Base-by-base conservation (phyloP, 1,140 invertebrate species). In the Drosophila sucinea region DNA sequence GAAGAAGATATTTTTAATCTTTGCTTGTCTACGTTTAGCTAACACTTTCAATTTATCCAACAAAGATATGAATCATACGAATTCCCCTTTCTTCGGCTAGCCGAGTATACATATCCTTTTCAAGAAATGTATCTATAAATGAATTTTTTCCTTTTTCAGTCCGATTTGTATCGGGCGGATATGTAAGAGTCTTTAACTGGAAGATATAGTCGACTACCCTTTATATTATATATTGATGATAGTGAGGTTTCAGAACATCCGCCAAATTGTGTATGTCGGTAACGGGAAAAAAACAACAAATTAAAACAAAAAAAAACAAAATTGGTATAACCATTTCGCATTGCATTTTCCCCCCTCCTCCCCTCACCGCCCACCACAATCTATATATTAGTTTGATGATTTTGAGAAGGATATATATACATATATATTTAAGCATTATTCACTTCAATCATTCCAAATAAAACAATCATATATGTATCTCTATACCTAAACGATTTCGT, bases 401-500 rank as follows among this genome's bases (percentile, higher is more conserved):
- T 30, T 75, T 76, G 73, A 66, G 58, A 75, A 55, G 40, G 41
- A 63, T 69, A 62, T 32, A 56, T 8, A 47, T 44, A 47, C 40
- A 4, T 47, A 47, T 47, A 47, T 47, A 47, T 47, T 25, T 47
- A 51, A 27, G 25, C 54, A 60, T 40, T 70, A 77, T 81, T 57
- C 68, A 75, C 67, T 79, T 79, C 71, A 85, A 90, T 83, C 83
- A 87, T 77, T 77, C 40, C 27, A 30, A 56, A 65, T 67, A 86
- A 70, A 83, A 83, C 81, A 90, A 90, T 82, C 87, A 90, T 83
- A 90, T 87, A 79, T 38, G 10, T 38, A 51, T 51, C 44, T 51
- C 44, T 90, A 68, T 70, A 83, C 66, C 61, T 82, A 73, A 82
- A 77, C 55, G 64, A 82, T 86, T 86, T 86, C 76, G 83, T 87